Conservation (phyloP, 30 jellyfish, hydroid and myxozoan species). For the Calvadosia cruxmelitensis region DNA sequence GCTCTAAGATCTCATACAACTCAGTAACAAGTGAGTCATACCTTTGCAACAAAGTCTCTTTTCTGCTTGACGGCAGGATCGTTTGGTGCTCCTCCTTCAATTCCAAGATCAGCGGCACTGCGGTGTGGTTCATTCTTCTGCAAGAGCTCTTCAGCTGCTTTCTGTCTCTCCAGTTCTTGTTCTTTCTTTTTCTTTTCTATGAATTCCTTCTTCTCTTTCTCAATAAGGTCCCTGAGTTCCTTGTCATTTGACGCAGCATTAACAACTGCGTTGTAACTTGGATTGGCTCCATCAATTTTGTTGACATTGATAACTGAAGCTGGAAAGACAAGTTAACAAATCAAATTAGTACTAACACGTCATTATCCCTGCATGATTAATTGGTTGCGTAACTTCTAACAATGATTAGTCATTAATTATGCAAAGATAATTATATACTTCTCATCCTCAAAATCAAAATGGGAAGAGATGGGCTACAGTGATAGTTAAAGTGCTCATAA, state of each 20-base stretch:
- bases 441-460: too few species aligned
- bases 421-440: too few species aligned
- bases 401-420: too few species aligned
- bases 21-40: too few species aligned
- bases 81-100: slow-evolving; percentile 93
- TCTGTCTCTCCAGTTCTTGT: slow-evolving; percentile 40
- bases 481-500: neutral
- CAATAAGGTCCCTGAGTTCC: slow-evolving; percentile 41
- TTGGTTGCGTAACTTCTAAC: too few species aligned
- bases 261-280: too few species aligned
- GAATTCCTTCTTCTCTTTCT: slow-evolving; percentile 55
- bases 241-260: slow-evolving; percentile 26
- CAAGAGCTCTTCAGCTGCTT: slow-evolving; percentile 42
- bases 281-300: too few species aligned
- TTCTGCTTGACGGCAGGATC: slow-evolving; percentile 62
- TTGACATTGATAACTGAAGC: too few species aligned
- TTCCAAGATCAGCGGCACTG: slow-evolving; percentile 31
- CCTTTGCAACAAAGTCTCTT: slow-evolving; percentile 70
- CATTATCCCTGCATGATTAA: too few species aligned
- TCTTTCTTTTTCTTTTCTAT: slow-evolving; percentile 62
- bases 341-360: too few species aligned
- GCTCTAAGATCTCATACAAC: too few species aligned
- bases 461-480: neutral
- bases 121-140: slow-evolving; percentile 60
- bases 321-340: too few species aligned